Percentiles rank a stretch among this genome's conserved stretches.
These are phyloP conservation scores for Poecilia latipinna DNA, from an alignment of 2,113 vertebrate species.

Conservation along the genomic window DNA sequence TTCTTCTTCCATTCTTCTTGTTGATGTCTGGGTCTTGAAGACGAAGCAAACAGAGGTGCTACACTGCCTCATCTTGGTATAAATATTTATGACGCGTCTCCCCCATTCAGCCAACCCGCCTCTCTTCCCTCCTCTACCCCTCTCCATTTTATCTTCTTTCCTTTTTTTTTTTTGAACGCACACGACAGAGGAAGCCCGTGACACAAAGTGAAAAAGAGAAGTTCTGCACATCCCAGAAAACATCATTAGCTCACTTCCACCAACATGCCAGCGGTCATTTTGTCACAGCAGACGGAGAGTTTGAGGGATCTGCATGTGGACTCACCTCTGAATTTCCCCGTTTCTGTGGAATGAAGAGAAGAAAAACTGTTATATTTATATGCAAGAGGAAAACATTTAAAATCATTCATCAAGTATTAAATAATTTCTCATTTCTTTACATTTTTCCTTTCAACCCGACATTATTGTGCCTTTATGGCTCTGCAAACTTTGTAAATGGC, in stretches of 20 bases:
- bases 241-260: constrained; percentile 50
- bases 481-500: too few species aligned
- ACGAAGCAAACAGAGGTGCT: constrained; percentile 72
- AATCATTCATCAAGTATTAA: too few species aligned
- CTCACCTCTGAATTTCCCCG: constrained; percentile 71
- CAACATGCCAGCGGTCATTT: background rate
- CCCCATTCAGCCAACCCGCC: constrained; percentile 27
- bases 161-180: constrained; percentile 40
- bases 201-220: constrained; percentile 58
- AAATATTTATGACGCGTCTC: constrained; percentile 73
- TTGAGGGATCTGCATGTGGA: constrained; percentile 6
- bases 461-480: too few species aligned
- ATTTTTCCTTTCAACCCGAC: too few species aligned
- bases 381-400: background rate
- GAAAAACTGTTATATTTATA: background rate
- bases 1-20: constrained; percentile 24
- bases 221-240: constrained; percentile 10
- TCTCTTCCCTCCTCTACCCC: constrained; percentile 26
- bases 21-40: constrained; percentile 56
- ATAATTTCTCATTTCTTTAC: too few species aligned
- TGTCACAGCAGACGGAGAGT: constrained; percentile 29
- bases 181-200: background rate
- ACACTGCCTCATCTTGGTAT: constrained; percentile 48
- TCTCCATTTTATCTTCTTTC: constrained; percentile 55
- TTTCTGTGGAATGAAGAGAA: constrained; percentile 55